phyloP scores from a whole-genome alignment of 2,888 invertebrate genomes.

The Chloromyia formosa region DNA sequence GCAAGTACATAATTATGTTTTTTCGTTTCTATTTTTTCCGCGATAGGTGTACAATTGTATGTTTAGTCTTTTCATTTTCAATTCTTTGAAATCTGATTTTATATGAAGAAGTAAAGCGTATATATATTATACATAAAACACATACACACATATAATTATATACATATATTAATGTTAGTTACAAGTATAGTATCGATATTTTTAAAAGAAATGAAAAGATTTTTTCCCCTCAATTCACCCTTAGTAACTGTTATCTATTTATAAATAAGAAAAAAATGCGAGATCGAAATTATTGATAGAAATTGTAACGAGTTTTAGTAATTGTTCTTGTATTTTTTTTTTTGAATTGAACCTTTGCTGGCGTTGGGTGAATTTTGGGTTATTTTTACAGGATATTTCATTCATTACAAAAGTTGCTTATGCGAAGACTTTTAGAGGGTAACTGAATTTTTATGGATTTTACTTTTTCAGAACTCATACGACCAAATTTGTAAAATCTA shows the following conservation, averaged over 20 bases:
- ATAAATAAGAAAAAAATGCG: slow-evolving; percentile 24
- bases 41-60: no score
- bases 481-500: no score
- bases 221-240: slow-evolving; percentile 8
- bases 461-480: no score
- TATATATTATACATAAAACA: background rate
- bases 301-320: slow-evolving; percentile 9
- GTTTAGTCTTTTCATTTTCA: background rate
- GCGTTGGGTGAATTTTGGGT: no score
- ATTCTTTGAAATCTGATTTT: background rate
- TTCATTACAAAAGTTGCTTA: no score
- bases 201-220: slow-evolving; percentile 4
- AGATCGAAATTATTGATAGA: no score
- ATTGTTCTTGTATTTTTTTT: background rate
- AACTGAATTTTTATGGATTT: no score
- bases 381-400: no score
- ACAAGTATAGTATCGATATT: slow-evolving; percentile 16
- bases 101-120: background rate
- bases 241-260: slow-evolving; percentile 42
- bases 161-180: slow-evolving; percentile 1
- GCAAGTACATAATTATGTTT: no score
- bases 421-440: no score
- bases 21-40: background rate
- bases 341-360: slow-evolving; percentile 28
- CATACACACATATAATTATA: background rate